Evolutionary conservation across 2,113 vertebrate species (phyloP).

Genomic region (Poeciliopsis turrubarensis): DNA sequence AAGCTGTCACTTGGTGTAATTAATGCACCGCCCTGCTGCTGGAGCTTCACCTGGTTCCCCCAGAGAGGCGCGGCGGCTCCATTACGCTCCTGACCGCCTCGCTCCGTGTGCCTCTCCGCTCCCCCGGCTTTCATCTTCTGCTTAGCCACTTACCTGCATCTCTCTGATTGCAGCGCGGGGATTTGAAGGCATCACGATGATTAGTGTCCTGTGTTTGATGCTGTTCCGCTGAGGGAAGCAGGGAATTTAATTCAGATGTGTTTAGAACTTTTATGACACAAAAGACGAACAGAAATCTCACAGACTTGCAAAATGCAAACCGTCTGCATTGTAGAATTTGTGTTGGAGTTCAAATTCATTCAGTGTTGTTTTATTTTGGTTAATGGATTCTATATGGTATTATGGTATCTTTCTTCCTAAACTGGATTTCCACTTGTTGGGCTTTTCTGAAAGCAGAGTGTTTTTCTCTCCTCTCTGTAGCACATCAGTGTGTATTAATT

Average conservation of each 20-base stretch:
- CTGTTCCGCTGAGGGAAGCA: conserved; percentile 8
- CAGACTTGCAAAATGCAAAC: not conserved
- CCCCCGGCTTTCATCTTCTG: conserved; percentile 49
- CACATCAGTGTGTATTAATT: not conserved
- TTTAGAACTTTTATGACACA: not conserved
- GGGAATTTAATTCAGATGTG: conserved; percentile 16
- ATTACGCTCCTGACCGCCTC: conserved; percentile 30
- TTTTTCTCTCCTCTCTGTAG: not conserved
- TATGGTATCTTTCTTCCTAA: not conserved
- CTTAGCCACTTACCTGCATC: conserved; percentile 29
- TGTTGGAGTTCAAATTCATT: conserved; percentile 5
- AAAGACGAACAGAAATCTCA: not conserved
- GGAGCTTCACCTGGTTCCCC: conserved; percentile 35
- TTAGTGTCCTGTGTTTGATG: conserved; percentile 45
- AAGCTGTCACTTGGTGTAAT: conserved; percentile 51
- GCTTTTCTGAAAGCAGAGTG: no score
- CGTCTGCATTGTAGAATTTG: not conserved
- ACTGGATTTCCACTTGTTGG: not conserved
- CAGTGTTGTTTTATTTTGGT: not conserved
- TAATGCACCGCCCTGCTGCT: conserved; percentile 33
- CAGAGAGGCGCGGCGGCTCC: conserved; percentile 18
- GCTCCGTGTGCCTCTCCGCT: conserved; percentile 6
- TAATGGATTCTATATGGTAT: not conserved
- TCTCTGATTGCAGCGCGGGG: conserved; percentile 40
- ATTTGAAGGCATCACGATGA: conserved; percentile 38